Evolutionary conservation across 2,888 invertebrate genomes (phyloP).

Genomic region (Sympetrum striolatum): DNA sequence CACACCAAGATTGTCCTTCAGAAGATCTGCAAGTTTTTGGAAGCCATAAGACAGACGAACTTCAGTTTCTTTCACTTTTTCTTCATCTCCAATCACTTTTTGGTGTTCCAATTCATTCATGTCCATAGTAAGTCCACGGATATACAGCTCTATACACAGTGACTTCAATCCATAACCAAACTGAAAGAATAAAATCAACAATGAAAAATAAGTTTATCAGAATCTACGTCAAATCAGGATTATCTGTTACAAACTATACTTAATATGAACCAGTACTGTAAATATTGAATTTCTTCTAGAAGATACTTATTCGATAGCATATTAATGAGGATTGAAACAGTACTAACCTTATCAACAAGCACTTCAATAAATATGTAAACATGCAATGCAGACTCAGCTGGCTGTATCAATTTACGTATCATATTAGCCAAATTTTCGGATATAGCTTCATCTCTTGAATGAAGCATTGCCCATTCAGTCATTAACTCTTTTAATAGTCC

Average conservation of each 20-base stretch:
- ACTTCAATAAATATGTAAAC: conserved; percentile 71
- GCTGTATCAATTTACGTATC: conserved; percentile 58
- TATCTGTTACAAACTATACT: too few species aligned
- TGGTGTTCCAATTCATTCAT: conserved; percentile 76
- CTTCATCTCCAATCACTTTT: conserved; percentile 61
- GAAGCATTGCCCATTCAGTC: conserved; percentile 57
- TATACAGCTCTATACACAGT: conserved; percentile 74
- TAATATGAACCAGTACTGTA: too few species aligned
- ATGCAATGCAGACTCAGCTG: conserved; percentile 71
- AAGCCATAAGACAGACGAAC: conserved; percentile 68
- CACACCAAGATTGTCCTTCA: conserved; percentile 68
- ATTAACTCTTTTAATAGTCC: conserved; percentile 56
- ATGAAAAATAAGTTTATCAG: neutral
- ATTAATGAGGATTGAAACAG: neutral
- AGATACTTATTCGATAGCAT: too few species aligned
- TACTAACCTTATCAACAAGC: conserved; percentile 59
- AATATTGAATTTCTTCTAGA: too few species aligned
- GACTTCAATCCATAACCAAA: conserved; percentile 66
- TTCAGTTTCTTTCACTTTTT: conserved; percentile 63
- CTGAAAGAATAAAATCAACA: conserved; percentile 58
- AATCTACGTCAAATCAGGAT: too few species aligned
- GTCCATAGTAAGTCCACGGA: conserved; percentile 76
- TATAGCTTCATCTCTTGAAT: conserved; percentile 50
- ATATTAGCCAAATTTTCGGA: conserved; percentile 55
- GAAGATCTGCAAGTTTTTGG: conserved; percentile 68